phyloP scores from a whole-genome alignment of 1,140 invertebrate species.

The Hylaeus volcanicus region DNA sequence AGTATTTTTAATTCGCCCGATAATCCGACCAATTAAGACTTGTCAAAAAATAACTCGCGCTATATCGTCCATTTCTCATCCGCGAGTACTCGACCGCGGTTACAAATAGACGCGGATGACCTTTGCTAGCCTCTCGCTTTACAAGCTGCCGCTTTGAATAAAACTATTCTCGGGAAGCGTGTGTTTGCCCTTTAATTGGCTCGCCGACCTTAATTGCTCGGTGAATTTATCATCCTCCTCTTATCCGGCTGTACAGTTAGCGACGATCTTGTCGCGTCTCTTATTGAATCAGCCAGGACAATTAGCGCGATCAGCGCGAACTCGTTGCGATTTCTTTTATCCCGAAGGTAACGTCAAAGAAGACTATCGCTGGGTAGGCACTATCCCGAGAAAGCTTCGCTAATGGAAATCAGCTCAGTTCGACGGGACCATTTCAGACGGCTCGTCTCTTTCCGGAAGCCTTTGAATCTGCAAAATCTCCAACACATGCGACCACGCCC shows the following conservation, averaged over 20 bases:
- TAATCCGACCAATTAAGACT: conserved; percentile 20
- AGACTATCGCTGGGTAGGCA: not conserved
- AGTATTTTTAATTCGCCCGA: conserved; percentile 17
- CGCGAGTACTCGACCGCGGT: not conserved
- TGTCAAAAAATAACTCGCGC: not conserved
- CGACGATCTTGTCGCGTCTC: not conserved
- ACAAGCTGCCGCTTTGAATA: not conserved
- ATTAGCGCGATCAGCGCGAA: not conserved
- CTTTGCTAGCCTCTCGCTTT: conserved; percentile 38
- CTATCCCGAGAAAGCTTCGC: conserved; percentile 15
- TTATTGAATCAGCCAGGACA: conserved; percentile 15
- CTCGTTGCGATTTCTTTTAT: not conserved
- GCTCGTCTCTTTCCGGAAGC: conserved; percentile 11
- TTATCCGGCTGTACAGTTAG: not conserved
- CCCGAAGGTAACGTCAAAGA: not conserved
- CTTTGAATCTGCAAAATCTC: conserved; percentile 35
- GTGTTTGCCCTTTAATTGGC: conserved; percentile 47
- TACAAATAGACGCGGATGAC: conserved; percentile 49
- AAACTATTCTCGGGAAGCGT: conserved; percentile 19
- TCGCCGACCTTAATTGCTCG: conserved; percentile 44
- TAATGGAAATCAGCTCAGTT: conserved; percentile 8
- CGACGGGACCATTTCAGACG: not conserved
- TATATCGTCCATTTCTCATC: conserved; percentile 22
- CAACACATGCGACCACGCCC: conserved; percentile 4
- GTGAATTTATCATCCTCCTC: conserved; percentile 17